Evolutionary conservation across 2,113 vertebrate species (phyloP).

Genomic region (Chionomys nivalis): DNA sequence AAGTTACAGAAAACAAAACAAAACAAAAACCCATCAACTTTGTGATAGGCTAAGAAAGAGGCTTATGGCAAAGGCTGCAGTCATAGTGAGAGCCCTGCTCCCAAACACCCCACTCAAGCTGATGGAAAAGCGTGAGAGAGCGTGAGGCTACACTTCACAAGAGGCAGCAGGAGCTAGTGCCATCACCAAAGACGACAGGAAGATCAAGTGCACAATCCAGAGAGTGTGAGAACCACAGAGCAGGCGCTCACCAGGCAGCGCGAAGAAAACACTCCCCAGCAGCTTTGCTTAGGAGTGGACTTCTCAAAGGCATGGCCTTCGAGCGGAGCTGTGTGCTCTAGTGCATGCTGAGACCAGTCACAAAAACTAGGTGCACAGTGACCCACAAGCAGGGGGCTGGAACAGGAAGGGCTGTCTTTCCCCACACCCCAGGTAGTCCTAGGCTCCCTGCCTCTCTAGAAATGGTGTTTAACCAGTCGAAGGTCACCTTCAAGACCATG

Average conservation of each 20-base stretch:
- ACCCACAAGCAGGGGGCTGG: neutral
- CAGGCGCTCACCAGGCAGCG: neutral
- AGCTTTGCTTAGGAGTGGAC: neutral
- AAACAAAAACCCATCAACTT: neutral
- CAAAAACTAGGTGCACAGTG: neutral
- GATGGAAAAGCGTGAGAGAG: neutral
- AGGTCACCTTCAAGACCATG: neutral
- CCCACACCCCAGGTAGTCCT: neutral
- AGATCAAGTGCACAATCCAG: neutral
- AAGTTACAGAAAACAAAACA: neutral
- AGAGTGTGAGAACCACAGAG: neutral
- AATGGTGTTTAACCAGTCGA: fast-evolving
- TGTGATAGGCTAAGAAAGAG: neutral
- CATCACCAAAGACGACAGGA: neutral
- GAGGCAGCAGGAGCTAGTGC: neutral
- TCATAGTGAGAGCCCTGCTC: neutral
- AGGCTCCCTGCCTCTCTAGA: neutral
- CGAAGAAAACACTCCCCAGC: neutral
- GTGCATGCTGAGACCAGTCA: neutral
- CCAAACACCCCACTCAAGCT: neutral
- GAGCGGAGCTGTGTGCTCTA: neutral
- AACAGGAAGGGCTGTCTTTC: too few species aligned
- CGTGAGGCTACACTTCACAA: neutral
- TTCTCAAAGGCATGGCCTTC: neutral
- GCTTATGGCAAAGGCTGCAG: neutral